Percentiles rank a stretch among this genome's conserved stretches.
phyloP scores from a whole-genome alignment of 2,797 vertebrate species.

The Sebastes alutus region DNA sequence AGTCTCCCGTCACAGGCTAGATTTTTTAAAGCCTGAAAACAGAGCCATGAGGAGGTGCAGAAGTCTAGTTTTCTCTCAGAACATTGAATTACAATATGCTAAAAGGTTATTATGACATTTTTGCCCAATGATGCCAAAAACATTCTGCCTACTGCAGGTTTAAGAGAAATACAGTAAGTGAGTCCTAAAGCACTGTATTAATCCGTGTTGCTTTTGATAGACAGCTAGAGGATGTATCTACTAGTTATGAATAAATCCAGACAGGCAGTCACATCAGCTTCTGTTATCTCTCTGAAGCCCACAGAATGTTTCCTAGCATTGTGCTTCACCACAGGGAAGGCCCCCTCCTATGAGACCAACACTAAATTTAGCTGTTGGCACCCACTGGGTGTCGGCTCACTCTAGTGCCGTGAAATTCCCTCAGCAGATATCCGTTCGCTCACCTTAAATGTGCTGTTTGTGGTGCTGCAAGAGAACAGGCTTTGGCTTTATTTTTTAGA shows the following conservation, averaged over 20 bases:
- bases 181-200: not conserved
- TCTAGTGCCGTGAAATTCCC: slow-evolving; percentile 11
- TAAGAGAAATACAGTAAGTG: not conserved
- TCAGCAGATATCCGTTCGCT: slow-evolving; percentile 5
- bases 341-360: not conserved
- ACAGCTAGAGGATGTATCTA: not conserved
- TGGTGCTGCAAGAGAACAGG: not conserved
- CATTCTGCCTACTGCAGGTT: too few relatives aligned
- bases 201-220: not conserved
- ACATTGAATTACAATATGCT: too few relatives aligned
- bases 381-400: slow-evolving; percentile 5
- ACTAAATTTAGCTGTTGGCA: slow-evolving; percentile 8
- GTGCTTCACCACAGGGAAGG: slow-evolving; percentile 6
- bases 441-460: slow-evolving; percentile 1
- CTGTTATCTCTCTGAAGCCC: not conserved
- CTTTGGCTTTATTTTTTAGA: not conserved
- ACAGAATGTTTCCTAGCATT: not conserved
- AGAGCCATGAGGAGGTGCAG: too few relatives aligned
- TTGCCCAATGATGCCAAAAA: not conserved
- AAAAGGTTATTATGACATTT: too few relatives aligned
- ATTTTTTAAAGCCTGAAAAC: too few relatives aligned
- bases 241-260: slow-evolving; percentile 1
- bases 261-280: not conserved
- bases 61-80: too few relatives aligned
- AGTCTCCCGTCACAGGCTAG: too few relatives aligned